phyloP scores from a whole-genome alignment of 2,113 vertebrate genomes.

The Alexandromys fortis region DNA sequence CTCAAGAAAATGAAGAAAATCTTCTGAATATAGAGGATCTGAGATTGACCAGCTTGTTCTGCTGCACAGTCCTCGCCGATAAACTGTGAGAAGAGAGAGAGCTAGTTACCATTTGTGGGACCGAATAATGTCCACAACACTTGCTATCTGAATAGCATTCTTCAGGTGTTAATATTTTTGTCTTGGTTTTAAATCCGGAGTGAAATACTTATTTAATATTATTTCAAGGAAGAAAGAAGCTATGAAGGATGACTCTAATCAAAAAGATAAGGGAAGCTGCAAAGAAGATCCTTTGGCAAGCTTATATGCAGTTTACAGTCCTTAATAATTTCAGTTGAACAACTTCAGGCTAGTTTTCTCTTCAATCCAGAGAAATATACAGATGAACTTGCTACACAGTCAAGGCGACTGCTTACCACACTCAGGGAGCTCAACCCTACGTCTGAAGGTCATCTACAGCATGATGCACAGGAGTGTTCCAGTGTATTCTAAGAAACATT shows the following conservation, averaged over 20 bases:
- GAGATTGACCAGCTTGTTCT: constrained; percentile 93
- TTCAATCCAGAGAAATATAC: constrained; percentile 93
- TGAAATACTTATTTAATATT: constrained; percentile 91
- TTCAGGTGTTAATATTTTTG: constrained; percentile 98
- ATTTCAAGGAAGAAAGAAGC: constrained; percentile 90
- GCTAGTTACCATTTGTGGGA: constrained; percentile 94
- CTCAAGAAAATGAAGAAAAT: constrained; percentile 88
- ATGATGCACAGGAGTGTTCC: constrained; percentile 98
- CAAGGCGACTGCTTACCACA: constrained; percentile 93
- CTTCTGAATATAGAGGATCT: constrained; percentile 82
- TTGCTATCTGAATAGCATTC: constrained; percentile 97
- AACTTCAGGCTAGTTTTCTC: constrained; percentile 95
- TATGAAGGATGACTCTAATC: constrained; percentile 87
- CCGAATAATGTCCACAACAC: constrained; percentile 98
- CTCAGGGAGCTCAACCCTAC: constrained; percentile 98
- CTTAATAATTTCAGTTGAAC: constrained; percentile 94
- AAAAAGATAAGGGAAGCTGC: constrained; percentile 87
- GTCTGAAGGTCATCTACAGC: constrained; percentile 99
- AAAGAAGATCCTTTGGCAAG: constrained; percentile 88
- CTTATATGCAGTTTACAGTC: constrained; percentile 93
- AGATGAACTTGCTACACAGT: constrained; percentile 94
- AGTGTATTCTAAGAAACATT: constrained; percentile 97
- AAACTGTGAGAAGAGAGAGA: constrained; percentile 89
- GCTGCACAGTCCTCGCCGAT: constrained; percentile 87
- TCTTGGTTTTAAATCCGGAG: constrained; percentile 95